phyloP scores from a whole-genome alignment of 2,113 vertebrate genomes.

The Dicrurus megarhynchus region DNA sequence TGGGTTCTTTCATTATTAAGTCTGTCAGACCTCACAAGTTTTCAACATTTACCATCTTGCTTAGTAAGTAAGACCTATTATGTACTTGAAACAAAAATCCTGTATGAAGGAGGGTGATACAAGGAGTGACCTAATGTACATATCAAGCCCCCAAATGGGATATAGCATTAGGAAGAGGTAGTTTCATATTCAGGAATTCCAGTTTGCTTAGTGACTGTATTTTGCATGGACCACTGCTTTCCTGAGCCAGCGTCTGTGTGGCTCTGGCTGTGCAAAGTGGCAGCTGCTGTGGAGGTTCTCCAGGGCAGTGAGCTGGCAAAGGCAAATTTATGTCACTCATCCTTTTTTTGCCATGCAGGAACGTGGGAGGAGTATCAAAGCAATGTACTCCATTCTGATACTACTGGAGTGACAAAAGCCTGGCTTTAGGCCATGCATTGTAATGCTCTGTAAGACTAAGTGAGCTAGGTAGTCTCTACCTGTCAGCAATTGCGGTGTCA shows the following conservation, averaged over 20 bases:
- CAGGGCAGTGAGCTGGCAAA: not conserved
- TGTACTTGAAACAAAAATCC: not conserved
- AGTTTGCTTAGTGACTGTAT: not conserved
- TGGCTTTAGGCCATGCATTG: not conserved
- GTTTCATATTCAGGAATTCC: not conserved
- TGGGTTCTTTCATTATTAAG: not conserved
- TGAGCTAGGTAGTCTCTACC: not conserved
- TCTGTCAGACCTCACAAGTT: not conserved
- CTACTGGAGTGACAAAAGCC: not conserved
- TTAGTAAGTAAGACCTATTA: not conserved
- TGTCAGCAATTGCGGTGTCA: not conserved
- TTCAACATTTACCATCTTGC: not conserved
- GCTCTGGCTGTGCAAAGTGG: not conserved
- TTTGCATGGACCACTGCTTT: not conserved
- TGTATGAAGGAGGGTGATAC: not conserved
- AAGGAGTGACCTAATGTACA: not conserved
- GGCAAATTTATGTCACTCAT: not conserved
- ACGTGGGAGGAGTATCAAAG: not conserved
- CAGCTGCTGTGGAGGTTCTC: not conserved
- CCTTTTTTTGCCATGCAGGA: not conserved
- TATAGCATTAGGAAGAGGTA: not conserved
- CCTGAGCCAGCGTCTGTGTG: not conserved
- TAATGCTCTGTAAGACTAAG: not conserved
- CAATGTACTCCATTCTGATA: not conserved
- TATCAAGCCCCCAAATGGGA: not conserved